Conservation (phyloP, 1,140 invertebrate genomes). For the Dryas iulia region DNA sequence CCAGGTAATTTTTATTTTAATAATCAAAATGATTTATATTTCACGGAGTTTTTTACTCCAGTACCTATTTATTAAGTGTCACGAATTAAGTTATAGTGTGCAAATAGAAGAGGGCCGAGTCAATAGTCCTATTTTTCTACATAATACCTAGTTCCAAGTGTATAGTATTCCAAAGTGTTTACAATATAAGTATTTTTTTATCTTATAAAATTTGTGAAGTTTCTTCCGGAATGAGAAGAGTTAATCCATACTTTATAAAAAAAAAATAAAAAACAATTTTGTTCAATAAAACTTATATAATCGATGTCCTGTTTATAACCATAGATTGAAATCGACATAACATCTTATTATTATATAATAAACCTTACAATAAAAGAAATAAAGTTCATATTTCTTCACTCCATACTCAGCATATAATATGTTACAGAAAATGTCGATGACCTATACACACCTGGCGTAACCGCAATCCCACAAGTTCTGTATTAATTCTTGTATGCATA, state of each 20-base stretch:
- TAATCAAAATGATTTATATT: too few relatives aligned
- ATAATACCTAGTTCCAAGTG: too few relatives aligned
- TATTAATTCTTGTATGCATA: conserved; percentile 33
- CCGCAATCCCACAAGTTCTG: conserved; percentile 47
- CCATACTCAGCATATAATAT: conserved; percentile 23
- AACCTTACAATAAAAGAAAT: not conserved
- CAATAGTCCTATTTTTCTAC: too few relatives aligned
- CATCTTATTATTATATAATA: conserved; percentile 2
- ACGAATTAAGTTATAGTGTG: too few relatives aligned
- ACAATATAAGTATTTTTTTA: too few relatives aligned
- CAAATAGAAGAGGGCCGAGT: too few relatives aligned
- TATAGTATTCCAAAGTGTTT: too few relatives aligned
- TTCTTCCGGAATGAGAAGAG: not conserved
- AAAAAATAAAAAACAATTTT: not conserved
- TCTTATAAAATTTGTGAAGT: too few relatives aligned
- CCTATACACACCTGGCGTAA: conserved; percentile 56
- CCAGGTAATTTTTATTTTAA: too few relatives aligned
- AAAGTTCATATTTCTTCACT: conserved; percentile 20
- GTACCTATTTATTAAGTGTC: too few relatives aligned
- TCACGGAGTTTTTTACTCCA: too few relatives aligned
- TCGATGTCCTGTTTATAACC: conserved; percentile 32
- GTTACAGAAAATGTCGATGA: conserved; percentile 56
- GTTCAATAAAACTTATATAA: conserved; percentile 21
- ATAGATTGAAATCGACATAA: not conserved
- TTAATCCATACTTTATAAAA: too few relatives aligned